These are phyloP conservation scores for Montipora efflorescens DNA, from an alignment of 64 coral and sea anemone species.

Conservation along the genomic window DNA sequence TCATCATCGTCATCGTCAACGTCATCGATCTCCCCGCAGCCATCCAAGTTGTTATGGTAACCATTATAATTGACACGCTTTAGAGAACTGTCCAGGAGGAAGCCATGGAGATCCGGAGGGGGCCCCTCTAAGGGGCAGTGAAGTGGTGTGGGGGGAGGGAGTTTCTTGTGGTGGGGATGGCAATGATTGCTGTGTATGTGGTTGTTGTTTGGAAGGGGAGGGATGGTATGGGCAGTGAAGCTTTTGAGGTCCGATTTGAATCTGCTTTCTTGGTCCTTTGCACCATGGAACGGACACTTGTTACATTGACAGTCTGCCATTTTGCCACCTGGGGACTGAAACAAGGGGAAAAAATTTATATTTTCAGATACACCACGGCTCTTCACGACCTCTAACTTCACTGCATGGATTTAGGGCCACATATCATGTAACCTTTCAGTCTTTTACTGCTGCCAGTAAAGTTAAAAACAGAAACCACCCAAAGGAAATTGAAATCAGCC, in stretches of 20 bases:
- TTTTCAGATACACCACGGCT: not conserved
- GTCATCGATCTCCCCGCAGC: slow-evolving; percentile 68
- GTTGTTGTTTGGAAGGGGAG: slow-evolving; percentile 52
- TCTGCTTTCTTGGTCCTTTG: slow-evolving; percentile 78
- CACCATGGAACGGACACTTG: slow-evolving; percentile 68
- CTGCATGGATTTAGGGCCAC: too few relatives aligned
- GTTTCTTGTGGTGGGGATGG: slow-evolving; percentile 51
- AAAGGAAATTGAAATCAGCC: too few relatives aligned
- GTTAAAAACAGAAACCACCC: too few relatives aligned
- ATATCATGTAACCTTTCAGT: too few relatives aligned
- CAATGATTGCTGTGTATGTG: slow-evolving; percentile 62
- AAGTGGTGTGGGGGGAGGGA: slow-evolving; percentile 11
- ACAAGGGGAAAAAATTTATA: not conserved
- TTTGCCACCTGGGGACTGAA: slow-evolving; percentile 14
- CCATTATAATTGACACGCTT: slow-evolving; percentile 62
- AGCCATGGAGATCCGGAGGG: slow-evolving; percentile 57
- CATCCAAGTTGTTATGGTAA: slow-evolving; percentile 62
- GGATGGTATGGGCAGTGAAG: slow-evolving; percentile 44
- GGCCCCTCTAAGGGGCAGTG: slow-evolving; percentile 42
- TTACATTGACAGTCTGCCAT: slow-evolving; percentile 71
- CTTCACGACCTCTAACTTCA: too few relatives aligned
- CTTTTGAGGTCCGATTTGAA: slow-evolving; percentile 70
- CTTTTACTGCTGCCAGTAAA: too few relatives aligned
- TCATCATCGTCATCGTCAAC: slow-evolving; percentile 9
- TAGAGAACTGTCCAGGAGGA: slow-evolving; percentile 58